Base-by-base conservation (phyloP, 1,140 invertebrate species). In the Microplitis mediator region DNA sequence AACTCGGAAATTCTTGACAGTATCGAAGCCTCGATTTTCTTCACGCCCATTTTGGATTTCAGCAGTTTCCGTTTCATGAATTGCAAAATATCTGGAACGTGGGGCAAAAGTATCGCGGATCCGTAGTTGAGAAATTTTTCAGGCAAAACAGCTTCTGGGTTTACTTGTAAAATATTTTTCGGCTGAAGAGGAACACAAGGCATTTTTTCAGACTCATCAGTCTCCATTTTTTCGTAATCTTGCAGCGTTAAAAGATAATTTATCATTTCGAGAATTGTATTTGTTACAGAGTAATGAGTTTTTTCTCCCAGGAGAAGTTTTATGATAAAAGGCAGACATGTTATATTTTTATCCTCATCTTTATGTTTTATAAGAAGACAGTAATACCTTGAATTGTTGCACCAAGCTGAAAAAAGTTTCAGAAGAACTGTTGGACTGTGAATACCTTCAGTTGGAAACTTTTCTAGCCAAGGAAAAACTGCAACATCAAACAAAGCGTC, bases 381-480 rank as follows among this genome's bases (percentile, higher is more conserved):
- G 82, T 92, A 94, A 83, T 93, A 95, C 74, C 93, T 89, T 4
- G 93, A 90, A 86, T 94, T 92, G 75, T 90, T 87, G 72, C 92
- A 90, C 95, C 95, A 98, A 2, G 89, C 85, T 3, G 90, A 85
- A 6, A 97, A 89, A 3, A 98, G 84, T 82, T 93, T 95, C 9
- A 97, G 84, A 61, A 97, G 83, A 2, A 93, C 89, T 3, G 95
- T 96, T 1, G 95, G 95, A 78, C 91, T 93, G 76, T 95, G 91
- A 65, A 97, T 91, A 35, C 95, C 92, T 81, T 98, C 95, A 65
- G 91, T 86, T 0, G 92, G 90, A 1, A 98, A 82, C 79, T 92
- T 92, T n/a, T 89, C 85, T 61, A 97, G 83, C 79, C 92, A 90
- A 0, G 95, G 95, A 91, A 94, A 97, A 14, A 98, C 89, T 61